Base-by-base conservation (phyloP, 2,797 vertebrate genomes). In the Phoxinus dragarum region DNA sequence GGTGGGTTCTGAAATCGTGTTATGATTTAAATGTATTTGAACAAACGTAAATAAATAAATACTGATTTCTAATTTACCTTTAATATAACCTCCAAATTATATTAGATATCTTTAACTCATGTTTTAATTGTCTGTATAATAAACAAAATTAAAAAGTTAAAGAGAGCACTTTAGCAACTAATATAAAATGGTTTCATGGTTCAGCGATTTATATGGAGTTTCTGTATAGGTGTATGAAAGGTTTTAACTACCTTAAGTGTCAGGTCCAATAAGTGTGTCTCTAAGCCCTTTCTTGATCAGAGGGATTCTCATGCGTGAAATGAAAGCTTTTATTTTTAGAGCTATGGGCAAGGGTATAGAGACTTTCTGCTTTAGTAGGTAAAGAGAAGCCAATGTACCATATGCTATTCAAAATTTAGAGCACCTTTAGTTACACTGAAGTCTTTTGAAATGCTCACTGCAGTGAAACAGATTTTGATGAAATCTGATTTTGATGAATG, bases 261-360 rank as follows among this genome's bases (percentile, higher is more conserved):
- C 78, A 27, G 19, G 59, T 81, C 47, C 36, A 86, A 81, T 85
- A 66, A 81, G 14, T 54, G 42, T 44, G 69, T 40, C 40, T 74
- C 68, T 86, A 74, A 86, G 78, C 78, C 71, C 31, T 17, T 59
- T 49, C 68, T 73, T 67, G 71, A 81, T 80, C 74, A 84, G n/a
- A 56, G 56, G 84, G 19, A 52, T 74, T 67, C 69, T 86, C 84
- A 86, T 67, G 77, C 84, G n/a, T 86, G 84, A 86, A 84, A 84
- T 84, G 27, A 84, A 84, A 75, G 59, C n/a, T 80, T 80, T 85
- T 80, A 85, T 64, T 81, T 81, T 75, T 74, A 75, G 34, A 75
- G 44, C 27, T 27, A n/a, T 56, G 52, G 49, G 64, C 11, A 54
- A 19, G 61, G 56, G 74, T 69, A 78, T 84, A 27, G 36, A 69